Conservation (phyloP, 2,113 vertebrate species). For the Tylochromis polylepis region DNA sequence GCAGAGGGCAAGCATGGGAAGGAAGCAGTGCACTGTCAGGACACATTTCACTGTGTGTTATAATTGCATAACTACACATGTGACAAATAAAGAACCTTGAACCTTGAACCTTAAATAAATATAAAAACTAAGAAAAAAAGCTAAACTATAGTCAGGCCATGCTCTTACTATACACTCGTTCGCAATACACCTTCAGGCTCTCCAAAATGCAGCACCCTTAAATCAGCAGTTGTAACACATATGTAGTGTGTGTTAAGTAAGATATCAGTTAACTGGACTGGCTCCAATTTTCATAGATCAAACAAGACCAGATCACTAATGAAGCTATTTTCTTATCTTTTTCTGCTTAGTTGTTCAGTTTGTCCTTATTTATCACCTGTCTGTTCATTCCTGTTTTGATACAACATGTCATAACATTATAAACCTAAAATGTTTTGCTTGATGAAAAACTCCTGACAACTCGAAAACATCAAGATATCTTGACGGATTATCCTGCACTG, state of each 20-base stretch:
- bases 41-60: too few species aligned
- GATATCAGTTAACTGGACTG: not conserved
- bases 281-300: not conserved
- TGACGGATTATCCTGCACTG: not conserved
- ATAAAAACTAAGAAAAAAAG: too few species aligned
- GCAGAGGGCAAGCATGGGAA: too few species aligned
- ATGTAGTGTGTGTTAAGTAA: not conserved
- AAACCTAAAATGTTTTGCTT: not conserved
- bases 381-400: not conserved
- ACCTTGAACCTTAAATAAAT: too few species aligned
- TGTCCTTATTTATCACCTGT: not conserved
- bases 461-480: slow-evolving; percentile 5
- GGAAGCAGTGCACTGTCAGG: too few species aligned
- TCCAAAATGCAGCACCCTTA: not conserved
- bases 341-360: not conserved
- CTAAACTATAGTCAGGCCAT: too few species aligned
- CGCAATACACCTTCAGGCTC: not conserved
- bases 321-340: not conserved
- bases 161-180: too few species aligned
- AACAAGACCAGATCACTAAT: not conserved
- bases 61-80: too few species aligned
- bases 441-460: not conserved
- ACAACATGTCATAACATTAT: not conserved
- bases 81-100: too few species aligned
- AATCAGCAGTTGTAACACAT: not conserved